A percentile compares a stretch with the other conserved stretches of the same genome.
Conservation (phyloP, 2,113 vertebrate species). For the Calyptomena viridis region DNA sequence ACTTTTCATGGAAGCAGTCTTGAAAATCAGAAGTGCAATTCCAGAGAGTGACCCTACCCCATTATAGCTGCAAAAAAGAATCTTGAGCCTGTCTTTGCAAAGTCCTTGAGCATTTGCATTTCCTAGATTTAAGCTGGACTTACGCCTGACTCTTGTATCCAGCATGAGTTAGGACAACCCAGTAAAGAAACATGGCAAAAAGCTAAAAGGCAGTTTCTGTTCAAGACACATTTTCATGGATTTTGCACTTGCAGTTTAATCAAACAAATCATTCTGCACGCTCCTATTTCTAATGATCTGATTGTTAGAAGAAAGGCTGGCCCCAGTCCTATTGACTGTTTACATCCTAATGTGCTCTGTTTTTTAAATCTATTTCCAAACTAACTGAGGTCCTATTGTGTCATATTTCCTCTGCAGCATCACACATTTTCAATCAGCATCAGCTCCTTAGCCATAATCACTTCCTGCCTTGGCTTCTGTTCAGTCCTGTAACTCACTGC, state of each 20-base stretch:
- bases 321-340: background rate
- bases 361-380: slow-evolving; percentile 18
- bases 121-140: background rate
- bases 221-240: background rate
- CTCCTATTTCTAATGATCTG: background rate
- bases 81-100: background rate
- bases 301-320: background rate
- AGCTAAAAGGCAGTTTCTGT: background rate
- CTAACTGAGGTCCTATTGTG: slow-evolving; percentile 19
- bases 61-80: background rate
- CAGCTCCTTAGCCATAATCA: slow-evolving; percentile 1
- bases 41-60: background rate
- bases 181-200: background rate
- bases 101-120: background rate
- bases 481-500: background rate
- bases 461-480: slow-evolving; percentile 41
- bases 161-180: background rate
- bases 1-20: background rate
- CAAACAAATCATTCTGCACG: background rate
- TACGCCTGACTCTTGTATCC: background rate
- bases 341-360: background rate
- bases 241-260: background rate
- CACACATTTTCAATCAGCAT: background rate
- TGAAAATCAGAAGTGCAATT: background rate
- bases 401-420: slow-evolving; percentile 3